Percentiles rank a stretch among this genome's conserved stretches.
Conservation (phyloP, 2,113 vertebrate genomes). For the Mystacornis crossleyi region DNA sequence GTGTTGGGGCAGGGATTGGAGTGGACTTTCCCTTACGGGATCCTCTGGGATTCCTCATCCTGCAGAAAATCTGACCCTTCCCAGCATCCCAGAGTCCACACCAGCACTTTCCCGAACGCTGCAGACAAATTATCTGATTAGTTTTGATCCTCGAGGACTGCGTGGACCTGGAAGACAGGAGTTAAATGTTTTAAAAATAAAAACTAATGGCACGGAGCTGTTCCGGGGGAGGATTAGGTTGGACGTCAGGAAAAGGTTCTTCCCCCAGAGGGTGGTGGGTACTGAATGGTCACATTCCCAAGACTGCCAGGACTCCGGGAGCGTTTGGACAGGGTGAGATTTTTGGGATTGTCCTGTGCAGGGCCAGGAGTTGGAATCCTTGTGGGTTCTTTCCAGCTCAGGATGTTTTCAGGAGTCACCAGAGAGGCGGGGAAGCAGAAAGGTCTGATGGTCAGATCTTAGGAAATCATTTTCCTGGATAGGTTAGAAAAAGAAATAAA, state of each 20-base stretch:
- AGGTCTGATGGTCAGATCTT: not conserved
- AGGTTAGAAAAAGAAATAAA: not conserved
- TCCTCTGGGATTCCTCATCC: not conserved
- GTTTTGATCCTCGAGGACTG: not conserved
- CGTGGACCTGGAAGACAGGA: rapidly evolving
- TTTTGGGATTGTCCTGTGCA: not conserved
- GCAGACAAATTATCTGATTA: not conserved
- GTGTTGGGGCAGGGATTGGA: not conserved
- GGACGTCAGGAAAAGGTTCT: not conserved
- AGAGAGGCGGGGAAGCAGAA: not conserved
- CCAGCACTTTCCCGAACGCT: not conserved
- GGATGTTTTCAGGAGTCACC: not conserved
- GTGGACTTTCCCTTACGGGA: not conserved
- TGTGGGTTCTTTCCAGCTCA: not conserved
- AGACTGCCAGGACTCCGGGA: not conserved
- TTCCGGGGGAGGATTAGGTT: no score
- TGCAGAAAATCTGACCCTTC: not conserved
- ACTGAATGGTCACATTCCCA: not conserved
- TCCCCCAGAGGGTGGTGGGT: not conserved
- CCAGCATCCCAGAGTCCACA: not conserved
- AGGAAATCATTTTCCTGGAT: not conserved
- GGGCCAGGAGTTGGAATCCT: not conserved
- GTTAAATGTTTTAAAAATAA: not conserved
- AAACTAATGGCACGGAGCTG: rapidly evolving
- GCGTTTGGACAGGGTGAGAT: rapidly evolving